Base-by-base conservation (phyloP, 2,888 invertebrate species). In the Drosophila prolongata region DNA sequence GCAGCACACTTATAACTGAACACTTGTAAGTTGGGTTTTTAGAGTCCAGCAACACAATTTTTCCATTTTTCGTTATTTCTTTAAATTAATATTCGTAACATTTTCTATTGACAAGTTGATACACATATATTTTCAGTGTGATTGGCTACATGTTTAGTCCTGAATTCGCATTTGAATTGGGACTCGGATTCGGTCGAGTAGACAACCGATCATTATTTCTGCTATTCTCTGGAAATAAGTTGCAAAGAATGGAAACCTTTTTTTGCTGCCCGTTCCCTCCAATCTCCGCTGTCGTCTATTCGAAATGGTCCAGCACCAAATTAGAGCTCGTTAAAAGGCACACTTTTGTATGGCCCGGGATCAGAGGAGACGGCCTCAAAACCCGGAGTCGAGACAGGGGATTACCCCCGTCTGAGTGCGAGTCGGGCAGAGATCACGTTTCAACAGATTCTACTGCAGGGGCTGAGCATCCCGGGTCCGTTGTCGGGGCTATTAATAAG, bases 261-360 rank as follows among this genome's bases (percentile, higher is more conserved):
- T 75, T 71, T 50, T 43, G 52, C 53, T 37, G 54, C 44, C 46
- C 49, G 35, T 19, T 52, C 34, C 30, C 34, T 57, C n/a, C 44
- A 8, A 27, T 27, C 37, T 49, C 53, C 74, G 65, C 62, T 61
- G 65, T 38, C 58, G 65, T 34, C 58, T 52, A 72, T 67, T 69
- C 47, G 62, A 81, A 85, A 77, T 75, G 72, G 79, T 77, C 78
- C 78, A 77, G 75, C 79, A 82, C 76, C 86, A 83, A 83, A 87
- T 83, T 83, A 83, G 86, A 83, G 79, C 88, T 83, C 82, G 82
- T 83, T 83, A 87, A 87, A 87, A 87, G 88, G 78, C 88, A 87
- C 82, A 83, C 82, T 87, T 65, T 84, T 87, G 61, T 72, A 56
- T 75, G 64, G 57, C 34, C 38, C 43, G 61, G 47, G 65, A 47